Percentiles rank a stretch among this genome's conserved stretches.
These are phyloP conservation scores for Centropristis striata DNA, from an alignment of 2,113 vertebrate species.

Conservation along the genomic window DNA sequence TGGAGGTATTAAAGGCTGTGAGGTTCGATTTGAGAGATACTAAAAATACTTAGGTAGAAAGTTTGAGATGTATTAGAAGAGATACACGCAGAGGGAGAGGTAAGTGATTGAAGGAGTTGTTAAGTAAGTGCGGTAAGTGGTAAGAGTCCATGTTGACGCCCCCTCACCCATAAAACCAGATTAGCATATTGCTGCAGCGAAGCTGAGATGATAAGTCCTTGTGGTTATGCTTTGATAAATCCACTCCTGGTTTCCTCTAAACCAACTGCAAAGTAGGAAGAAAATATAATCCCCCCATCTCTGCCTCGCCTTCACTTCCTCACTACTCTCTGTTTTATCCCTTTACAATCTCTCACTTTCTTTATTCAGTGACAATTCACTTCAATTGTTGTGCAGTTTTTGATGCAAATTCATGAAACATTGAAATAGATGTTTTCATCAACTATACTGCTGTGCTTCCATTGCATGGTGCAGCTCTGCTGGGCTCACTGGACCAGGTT, in stretches of 20 bases:
- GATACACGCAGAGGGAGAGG: background rate
- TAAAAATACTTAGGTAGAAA: constrained; percentile 4
- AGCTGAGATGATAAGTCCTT: constrained; percentile 9
- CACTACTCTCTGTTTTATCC: background rate
- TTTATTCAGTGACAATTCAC: background rate
- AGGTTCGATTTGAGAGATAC: constrained; percentile 6
- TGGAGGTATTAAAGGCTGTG: constrained; percentile 32
- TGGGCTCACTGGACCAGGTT: too few species aligned
- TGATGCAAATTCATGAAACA: background rate
- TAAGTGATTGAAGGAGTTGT: constrained; percentile 16
- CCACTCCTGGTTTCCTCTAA: constrained; percentile 25
- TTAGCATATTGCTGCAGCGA: constrained; percentile 33
- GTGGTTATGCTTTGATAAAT: constrained; percentile 42
- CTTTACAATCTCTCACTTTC: background rate
- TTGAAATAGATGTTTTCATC: background rate
- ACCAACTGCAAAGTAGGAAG: background rate
- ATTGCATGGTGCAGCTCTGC: too few species aligned
- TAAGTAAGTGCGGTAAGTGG: constrained; percentile 13
- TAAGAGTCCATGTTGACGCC: background rate
- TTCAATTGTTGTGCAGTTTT: background rate
- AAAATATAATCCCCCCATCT: constrained; percentile 14
- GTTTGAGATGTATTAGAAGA: background rate
- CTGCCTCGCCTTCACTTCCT: background rate
- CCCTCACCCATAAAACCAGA: constrained; percentile 21
- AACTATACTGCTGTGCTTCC: too few species aligned